Evolutionary conservation across 2,113 vertebrate species (phyloP).

Genomic region (Pardalotus punctatus): DNA sequence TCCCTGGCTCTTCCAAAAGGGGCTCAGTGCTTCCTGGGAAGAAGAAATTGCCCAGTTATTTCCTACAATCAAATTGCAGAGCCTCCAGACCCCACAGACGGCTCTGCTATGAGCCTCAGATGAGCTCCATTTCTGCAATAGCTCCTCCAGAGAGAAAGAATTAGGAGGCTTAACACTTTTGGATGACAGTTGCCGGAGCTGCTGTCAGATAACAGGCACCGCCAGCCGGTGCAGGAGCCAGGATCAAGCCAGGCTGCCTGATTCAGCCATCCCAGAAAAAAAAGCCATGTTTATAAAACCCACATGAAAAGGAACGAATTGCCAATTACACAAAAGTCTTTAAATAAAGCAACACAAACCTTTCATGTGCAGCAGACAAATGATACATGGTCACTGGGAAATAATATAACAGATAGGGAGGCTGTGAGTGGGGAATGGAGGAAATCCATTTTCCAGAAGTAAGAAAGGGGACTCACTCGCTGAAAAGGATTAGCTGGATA

Average conservation of each 20-base stretch:
- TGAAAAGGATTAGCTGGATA: slow-evolving; percentile 42
- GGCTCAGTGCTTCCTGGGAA: neutral
- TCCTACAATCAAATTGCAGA: neutral
- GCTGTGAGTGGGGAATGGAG: neutral
- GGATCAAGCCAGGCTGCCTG: neutral
- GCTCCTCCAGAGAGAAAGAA: slow-evolving; percentile 28
- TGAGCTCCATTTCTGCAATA: neutral
- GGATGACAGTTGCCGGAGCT: neutral
- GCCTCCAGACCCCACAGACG: neutral
- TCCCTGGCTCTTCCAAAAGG: neutral
- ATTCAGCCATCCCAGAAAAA: neutral
- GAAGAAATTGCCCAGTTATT: neutral
- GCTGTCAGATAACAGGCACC: slow-evolving; percentile 15
- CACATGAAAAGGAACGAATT: neutral
- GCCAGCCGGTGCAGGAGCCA: neutral
- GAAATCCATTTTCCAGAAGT: slow-evolving; percentile 23
- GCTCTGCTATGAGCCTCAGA: neutral
- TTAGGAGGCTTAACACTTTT: slow-evolving; percentile 31
- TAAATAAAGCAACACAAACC: neutral
- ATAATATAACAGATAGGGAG: neutral
- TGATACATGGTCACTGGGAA: neutral
- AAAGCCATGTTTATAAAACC: neutral
- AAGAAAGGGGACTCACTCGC: neutral
- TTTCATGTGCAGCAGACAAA: slow-evolving; percentile 25
- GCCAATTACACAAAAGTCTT: neutral